A percentile compares a stretch with the other conserved stretches of the same genome.
Conservation (phyloP, 1,140 invertebrate genomes). For the Dreissena rostriformis region DNA sequence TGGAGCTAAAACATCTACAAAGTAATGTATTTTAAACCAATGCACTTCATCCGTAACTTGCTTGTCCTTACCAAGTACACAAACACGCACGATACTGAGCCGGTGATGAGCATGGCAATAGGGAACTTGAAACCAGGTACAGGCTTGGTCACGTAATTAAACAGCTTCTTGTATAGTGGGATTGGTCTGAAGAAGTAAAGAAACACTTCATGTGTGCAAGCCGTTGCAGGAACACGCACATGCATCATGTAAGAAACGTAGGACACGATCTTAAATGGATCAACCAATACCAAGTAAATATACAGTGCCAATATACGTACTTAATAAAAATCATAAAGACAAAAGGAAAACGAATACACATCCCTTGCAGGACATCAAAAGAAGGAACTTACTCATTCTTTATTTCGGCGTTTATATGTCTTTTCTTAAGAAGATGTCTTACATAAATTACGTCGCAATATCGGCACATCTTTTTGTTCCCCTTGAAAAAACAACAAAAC, state of each 20-base stretch:
- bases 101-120: slow-evolving; percentile 16
- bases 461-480: neutral
- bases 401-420: neutral
- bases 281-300: too few relatives aligned
- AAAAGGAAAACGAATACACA: too few relatives aligned
- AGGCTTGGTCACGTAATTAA: neutral
- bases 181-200: too few relatives aligned
- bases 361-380: too few relatives aligned
- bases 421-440: slow-evolving; percentile 5
- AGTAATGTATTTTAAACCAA: neutral
- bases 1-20: slow-evolving; percentile 12
- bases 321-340: too few relatives aligned
- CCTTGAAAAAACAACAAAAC: neutral
- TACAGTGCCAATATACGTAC: too few relatives aligned
- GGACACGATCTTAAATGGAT: too few relatives aligned
- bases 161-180: too few relatives aligned
- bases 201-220: too few relatives aligned
- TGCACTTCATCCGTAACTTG: neutral
- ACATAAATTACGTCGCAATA: neutral
- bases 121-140: slow-evolving; percentile 23
- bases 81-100: slow-evolving; percentile 10
- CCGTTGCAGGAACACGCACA: too few relatives aligned
- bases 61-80: neutral
- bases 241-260: too few relatives aligned
- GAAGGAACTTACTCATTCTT: neutral